Evolutionary conservation across 2,888 invertebrate species (phyloP), one percentile per base, ranked within the genome.

Genomic region (Coenonympha glycerion): DNA sequence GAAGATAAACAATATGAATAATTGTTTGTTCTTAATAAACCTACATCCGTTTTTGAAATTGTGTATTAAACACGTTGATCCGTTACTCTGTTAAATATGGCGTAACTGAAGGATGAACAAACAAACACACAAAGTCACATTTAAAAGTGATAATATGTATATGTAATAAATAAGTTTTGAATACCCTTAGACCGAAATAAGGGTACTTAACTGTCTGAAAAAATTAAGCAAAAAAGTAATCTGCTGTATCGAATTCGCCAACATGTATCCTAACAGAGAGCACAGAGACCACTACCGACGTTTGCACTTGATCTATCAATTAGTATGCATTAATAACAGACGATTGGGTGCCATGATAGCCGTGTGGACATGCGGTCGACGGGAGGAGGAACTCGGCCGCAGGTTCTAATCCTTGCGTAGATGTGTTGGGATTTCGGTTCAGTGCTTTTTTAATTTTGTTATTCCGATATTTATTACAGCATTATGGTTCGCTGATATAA

Each of bases 251-350:
- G 39, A 47, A 51, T 54, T 50, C 50, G 33, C 42, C 19, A 54
- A 40, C 47, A 22, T 24, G 37, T 45, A n/a, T 36, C 37, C 42
- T 31, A 47, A 53, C 50, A 42, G 52, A 50, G 42, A 47, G 19
- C 56, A 50, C 50, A 39, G 52, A 50, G 42, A 45, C 22, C 56
- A 50, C 48, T 50, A 41, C 44, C 47, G 47, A 55, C 53, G 31
- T 57, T 53, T 55, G 48, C 56, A 54, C 52, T 50, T 41, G 56
- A 58, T 53, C 54, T 56, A 49, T 58, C 49, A 52, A 56, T 58
- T 58, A 55, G 55, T 50, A 51, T 36, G 46, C 42, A 55, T 58
- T 51, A 58, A 8, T 53, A 40, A 54, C 54, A 49, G 47, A 15
- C 44, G 54, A 55, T 56, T 52, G 49, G 47, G 47, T 53, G 40